Evolutionary conservation across 1,140 invertebrate genomes (phyloP), one percentile per base, ranked within the genome.

Genomic region (Dreissena polymorpha): DNA sequence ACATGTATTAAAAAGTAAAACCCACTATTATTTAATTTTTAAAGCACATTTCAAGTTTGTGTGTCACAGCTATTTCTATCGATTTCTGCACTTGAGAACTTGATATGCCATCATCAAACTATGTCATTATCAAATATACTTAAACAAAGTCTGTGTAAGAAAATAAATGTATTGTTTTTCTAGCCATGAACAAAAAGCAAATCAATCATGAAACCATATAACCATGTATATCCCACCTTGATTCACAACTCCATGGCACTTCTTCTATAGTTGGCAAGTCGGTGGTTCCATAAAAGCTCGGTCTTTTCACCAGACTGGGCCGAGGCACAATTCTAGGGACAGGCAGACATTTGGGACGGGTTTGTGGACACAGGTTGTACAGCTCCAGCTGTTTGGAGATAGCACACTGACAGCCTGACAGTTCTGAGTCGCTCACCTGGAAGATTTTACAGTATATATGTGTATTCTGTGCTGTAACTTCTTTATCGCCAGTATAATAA

Each of bases 181-280:
- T 39, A 5, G 39, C 2, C 2, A 39, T 39, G 39, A 39, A 39
- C 39, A 39, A 39, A 39, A 39, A 39, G n/a, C n/a, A n/a, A n/a
- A n/a, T n/a, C n/a, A n/a, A n/a, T n/a, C n/a, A n/a, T n/a, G n/a
- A n/a, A n/a, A n/a, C n/a, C 39, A 39, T 39, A 39, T 39, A 39
- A 39, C 2, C 39, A 2, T 39, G 8, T 39, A 39, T 5, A 68
- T 23, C 14, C 14, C 68, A 78, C 76, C 65, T 70, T 0, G 18
- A 29, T 29, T 78, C 76, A 55, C 5, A 18, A n/a, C 29, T 67
- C 74, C 74, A 70, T 60, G 78, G 21, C 27, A 80, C 78, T 25
- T 88, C 87, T 50, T 85, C 73, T 67, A 88, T 88, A 57, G 84
- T 76, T n/a, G 87, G 86, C 55, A 88, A 60, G 21, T 87, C 87